A percentile compares a stretch with the other conserved stretches of the same genome.
These are phyloP conservation scores for Catocala fraxini DNA, from an alignment of 2,888 invertebrate genomes.

Conservation along the genomic window DNA sequence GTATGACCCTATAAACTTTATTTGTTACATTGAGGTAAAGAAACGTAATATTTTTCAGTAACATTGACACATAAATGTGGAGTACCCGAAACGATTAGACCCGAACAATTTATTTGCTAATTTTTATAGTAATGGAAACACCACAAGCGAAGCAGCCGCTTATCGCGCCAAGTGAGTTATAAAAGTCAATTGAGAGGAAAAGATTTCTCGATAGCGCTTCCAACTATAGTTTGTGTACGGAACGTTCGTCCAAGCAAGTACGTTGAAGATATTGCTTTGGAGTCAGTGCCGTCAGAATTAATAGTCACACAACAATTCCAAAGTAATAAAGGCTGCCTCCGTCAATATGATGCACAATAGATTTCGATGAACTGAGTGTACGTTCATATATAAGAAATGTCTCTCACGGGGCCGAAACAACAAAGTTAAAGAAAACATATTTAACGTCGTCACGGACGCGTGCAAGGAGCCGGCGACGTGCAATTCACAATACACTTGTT, in stretches of 20 bases:
- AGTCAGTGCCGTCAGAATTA: conserved; percentile 23
- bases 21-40: conserved; percentile 13
- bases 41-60: conserved; percentile 2
- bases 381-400: conserved; percentile 45
- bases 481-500: conserved; percentile 81
- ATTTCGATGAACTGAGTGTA: conserved; percentile 53
- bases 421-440: conserved; percentile 65
- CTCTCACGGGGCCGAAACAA: conserved; percentile 64
- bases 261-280: conserved; percentile 4
- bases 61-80: conserved; percentile 10
- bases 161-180: conserved; percentile 33
- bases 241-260: conserved; percentile 1
- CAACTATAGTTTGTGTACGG: background rate
- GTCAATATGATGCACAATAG: conserved; percentile 39
- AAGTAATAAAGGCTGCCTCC: conserved; percentile 26
- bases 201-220: conserved; percentile 22
- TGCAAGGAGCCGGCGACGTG: conserved; percentile 67
- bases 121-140: conserved; percentile 20
- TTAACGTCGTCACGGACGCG: conserved; percentile 53
- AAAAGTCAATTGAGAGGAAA: conserved; percentile 33
- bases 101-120: conserved; percentile 22
- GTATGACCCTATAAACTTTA: conserved; percentile 25
- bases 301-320: conserved; percentile 31
- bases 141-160: conserved; percentile 24
- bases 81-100: conserved; percentile 7